Percentiles rank a stretch among this genome's conserved stretches.
Conservation (phyloP, 1,140 invertebrate species). For the Wasmannia auropunctata region DNA sequence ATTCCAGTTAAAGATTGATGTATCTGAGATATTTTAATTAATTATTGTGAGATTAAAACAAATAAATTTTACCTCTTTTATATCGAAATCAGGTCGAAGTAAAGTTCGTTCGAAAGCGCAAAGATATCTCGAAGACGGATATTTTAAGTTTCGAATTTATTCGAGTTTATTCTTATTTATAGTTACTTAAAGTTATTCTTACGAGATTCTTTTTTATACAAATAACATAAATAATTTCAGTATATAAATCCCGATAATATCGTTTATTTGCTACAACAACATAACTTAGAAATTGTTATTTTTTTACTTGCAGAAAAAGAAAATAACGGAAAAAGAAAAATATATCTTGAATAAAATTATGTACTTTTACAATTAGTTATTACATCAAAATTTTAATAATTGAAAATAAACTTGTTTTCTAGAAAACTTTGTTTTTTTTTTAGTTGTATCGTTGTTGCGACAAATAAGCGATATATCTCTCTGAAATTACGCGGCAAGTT, state of each 20-base stretch:
- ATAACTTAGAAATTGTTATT: no score
- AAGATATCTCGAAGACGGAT: neutral
- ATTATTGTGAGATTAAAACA: neutral
- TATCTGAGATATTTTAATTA: conserved; percentile 5
- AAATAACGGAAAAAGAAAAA: no score
- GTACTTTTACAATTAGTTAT: no score
- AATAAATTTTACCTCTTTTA: neutral
- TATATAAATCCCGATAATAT: neutral
- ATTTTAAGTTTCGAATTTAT: neutral
- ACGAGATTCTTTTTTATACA: no score
- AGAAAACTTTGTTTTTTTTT: no score
- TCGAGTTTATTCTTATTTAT: neutral
- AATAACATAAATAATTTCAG: neutral
- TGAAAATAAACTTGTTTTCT: no score
- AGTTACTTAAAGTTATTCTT: no score
- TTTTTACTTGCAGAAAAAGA: no score
- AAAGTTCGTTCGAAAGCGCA: neutral
- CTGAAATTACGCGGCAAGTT: neutral
- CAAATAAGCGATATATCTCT: neutral
- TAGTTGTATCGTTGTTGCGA: no score
- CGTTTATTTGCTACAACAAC: no score
- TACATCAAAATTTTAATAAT: no score
- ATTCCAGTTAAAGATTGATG: conserved; percentile 17
- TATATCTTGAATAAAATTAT: no score
- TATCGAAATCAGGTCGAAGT: neutral